Evolutionary conservation across 2,113 vertebrate genomes (phyloP), one percentile per base, ranked within the genome.

Genomic region (Microcebus lehilahytsara): DNA sequence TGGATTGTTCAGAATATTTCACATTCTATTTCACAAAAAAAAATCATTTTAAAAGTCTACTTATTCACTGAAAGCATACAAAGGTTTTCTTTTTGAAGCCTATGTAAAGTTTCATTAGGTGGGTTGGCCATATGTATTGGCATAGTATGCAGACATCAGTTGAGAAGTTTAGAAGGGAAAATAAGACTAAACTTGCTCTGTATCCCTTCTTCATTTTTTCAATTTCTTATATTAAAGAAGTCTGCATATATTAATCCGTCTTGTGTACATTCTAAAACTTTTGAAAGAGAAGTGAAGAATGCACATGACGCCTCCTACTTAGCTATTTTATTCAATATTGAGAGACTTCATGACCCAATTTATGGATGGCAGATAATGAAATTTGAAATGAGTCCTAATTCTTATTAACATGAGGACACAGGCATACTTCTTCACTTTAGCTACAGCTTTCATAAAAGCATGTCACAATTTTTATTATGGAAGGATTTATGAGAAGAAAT

Each of bases 331-430:
- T 58, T 75, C 19, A 77, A 81, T 56, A 80, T 1, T 49, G 12
- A 85, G 5, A 71, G 25, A 75, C 3, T 49, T n/a, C 12, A 49
- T 53, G 51, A 81, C 69, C 3, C 46, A 71, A 19, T 91, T 6
- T 86, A 12, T 32, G 3, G 20, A 46, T 40, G 3, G 30, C 78
- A 78, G 56, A 80, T 3, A 22, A 88, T 20, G 69, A 34, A 91
- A 80, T 78, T 78, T 74, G 87, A 67, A 83, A 40, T 34, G n/a
- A 92, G 11, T 81, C 95, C n/a, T 87, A 79, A 87, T 67, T 83
- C 58, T 66, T 80, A 64, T 66, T 60, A 95, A 85, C 19, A 51
- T 58, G 32, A 42, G n/a, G 83, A 81, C 5, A 74, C 5, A 16
- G 56, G 8, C 42, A 83, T 4, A 46, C 2, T 49, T 42, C 37